Conservation (phyloP, 2,888 invertebrate species). For the Aleiodes testaceus region DNA sequence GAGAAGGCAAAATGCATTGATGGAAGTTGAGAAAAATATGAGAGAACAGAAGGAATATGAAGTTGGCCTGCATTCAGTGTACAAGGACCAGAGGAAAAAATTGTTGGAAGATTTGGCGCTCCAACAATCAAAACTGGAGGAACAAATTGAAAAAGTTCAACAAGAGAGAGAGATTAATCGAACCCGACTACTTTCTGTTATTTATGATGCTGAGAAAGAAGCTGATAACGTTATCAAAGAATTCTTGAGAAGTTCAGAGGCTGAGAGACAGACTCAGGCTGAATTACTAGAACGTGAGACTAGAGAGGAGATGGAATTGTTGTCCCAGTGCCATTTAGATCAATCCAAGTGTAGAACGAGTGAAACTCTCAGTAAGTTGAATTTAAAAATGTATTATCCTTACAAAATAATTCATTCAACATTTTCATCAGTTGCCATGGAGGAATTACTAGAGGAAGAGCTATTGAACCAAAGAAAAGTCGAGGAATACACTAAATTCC, state of each 20-base stretch:
- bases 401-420: too few relatives aligned
- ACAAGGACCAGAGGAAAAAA: conserved; percentile 79
- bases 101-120: conserved; percentile 75
- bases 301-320: conserved; percentile 79
- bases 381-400: neutral
- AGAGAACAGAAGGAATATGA: conserved; percentile 79
- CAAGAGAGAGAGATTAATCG: conserved; percentile 76
- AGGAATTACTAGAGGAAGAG: conserved; percentile 81
- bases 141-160: conserved; percentile 81
- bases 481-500: conserved; percentile 77
- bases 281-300: conserved; percentile 79
- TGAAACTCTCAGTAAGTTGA: conserved; percentile 76
- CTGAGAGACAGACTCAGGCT: conserved; percentile 77
- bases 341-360: conserved; percentile 77
- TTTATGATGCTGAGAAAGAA: conserved; percentile 76
- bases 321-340: conserved; percentile 76
- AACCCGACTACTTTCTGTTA: conserved; percentile 62
- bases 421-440: conserved; percentile 77
- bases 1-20: conserved; percentile 74
- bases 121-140: conserved; percentile 80
- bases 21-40: conserved; percentile 79
- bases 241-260: conserved; percentile 77
- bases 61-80: conserved; percentile 78
- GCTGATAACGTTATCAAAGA: conserved; percentile 80
- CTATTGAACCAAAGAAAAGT: conserved; percentile 77